Evolutionary conservation across 2,797 vertebrate species (phyloP), one percentile per base, ranked within the genome.

Genomic region (Lepus oiostolus): DNA sequence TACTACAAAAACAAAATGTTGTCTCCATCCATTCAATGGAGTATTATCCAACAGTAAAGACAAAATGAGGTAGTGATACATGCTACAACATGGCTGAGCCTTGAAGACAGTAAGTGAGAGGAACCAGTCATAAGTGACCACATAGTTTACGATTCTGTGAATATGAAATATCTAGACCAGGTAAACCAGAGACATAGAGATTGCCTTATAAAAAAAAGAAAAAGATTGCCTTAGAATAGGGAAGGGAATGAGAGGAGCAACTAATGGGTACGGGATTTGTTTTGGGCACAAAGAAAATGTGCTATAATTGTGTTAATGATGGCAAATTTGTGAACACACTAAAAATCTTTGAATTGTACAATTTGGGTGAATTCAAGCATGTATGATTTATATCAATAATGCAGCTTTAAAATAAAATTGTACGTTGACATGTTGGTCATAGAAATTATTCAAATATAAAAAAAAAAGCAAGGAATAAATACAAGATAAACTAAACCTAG

Each of bases 401-500:
- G 21, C 16, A 74, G 52, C 72, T n/a, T 89, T 68, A 68, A 77
- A 89, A 60, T 8, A 65, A 84, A 94, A 86, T 52, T 84, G 70
- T 2, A 80, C 54, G 54, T 7, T 85, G 50, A 50, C 42, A 75
- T 68, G 28, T 32, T 63, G 9, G 22, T 74, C 74, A 50, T 63
- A 92, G 90, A 95, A 92, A 87, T 35, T 50, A 26, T 85, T 89
- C 13, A 84, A 77, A 83, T 54, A 42, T 2, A 24, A 42, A 88
- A 79, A 54, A 47, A 74, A 93, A 62, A 76, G 13, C 9, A 54
- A 85, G 14, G 52, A 52, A 77, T 74, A 89, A 89, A 77, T 32
- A 12, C 50, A 19, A 94, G 21, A 74, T 68, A 72, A 87, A 82
- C 54, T 90, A 54, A 92, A 95, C 79, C 35, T 79, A 94, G 90